phyloP scores from a whole-genome alignment of 2,888 invertebrate genomes.

The Tachina lurida region DNA sequence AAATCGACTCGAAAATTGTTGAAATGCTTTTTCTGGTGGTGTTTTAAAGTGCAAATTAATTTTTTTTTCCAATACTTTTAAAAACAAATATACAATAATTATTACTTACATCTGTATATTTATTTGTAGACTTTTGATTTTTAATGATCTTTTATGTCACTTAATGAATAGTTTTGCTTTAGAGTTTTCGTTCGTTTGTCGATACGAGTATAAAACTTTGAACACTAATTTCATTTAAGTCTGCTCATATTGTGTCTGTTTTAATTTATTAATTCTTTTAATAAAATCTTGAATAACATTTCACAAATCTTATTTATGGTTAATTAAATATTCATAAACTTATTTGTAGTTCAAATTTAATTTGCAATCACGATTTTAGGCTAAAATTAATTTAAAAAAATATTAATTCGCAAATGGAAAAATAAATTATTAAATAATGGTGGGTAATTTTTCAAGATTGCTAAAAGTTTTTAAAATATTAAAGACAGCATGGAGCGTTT shows the following conservation, averaged over 20 bases:
- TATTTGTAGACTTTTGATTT: background rate
- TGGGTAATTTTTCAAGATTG: background rate
- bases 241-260: conserved; percentile 1
- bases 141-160: conserved; percentile 32
- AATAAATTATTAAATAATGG: background rate
- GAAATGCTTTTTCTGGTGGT: conserved; percentile 33
- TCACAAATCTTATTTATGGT: conserved; percentile 24
- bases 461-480: background rate
- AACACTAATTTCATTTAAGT: background rate
- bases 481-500: too few species aligned
- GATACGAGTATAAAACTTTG: background rate
- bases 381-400: conserved; percentile 4
- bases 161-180: conserved; percentile 45
- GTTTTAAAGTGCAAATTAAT: conserved; percentile 53
- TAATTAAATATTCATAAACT: conserved; percentile 17
- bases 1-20: conserved; percentile 34
- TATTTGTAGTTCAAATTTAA: background rate
- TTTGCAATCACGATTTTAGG: conserved; percentile 17
- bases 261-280: conserved; percentile 35
- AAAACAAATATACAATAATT: conserved; percentile 34
- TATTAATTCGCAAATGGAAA: background rate
- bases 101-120: background rate
- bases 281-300: conserved; percentile 29
- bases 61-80: conserved; percentile 30
- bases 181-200: background rate